Conservation (phyloP, 23 tunicate genomes). For the Halocynthia aurantium region DNA sequence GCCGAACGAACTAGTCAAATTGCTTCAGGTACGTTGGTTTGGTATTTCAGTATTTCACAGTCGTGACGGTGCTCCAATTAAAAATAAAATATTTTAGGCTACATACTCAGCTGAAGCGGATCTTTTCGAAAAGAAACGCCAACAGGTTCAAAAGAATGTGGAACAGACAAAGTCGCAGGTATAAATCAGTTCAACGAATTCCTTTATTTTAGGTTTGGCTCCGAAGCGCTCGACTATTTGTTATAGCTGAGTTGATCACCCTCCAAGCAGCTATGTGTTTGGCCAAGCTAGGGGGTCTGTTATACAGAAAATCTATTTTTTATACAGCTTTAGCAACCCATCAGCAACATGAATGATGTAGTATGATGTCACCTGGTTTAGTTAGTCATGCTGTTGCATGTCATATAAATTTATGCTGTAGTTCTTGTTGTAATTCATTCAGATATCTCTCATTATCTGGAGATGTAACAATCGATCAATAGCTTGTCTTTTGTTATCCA, state of each 20-base stretch:
- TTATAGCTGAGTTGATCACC: background rate
- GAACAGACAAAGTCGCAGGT: constrained; percentile 79
- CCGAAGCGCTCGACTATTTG: background rate
- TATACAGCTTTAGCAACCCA: too few species aligned
- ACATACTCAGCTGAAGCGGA: constrained; percentile 69
- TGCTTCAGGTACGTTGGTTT: constrained; percentile 7
- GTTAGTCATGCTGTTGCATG: too few species aligned
- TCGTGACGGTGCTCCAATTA: background rate
- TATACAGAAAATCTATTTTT: background rate
- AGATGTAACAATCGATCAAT: too few species aligned
- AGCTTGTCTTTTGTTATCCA: too few species aligned
- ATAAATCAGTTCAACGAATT: background rate
- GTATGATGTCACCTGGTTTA: too few species aligned
- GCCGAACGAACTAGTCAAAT: constrained; percentile 14
- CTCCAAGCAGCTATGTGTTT: background rate
- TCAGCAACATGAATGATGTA: too few species aligned
- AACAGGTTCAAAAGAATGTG: constrained; percentile 56
- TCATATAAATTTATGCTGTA: too few species aligned
- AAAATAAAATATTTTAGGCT: constrained; percentile 13
- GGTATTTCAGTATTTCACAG: background rate
- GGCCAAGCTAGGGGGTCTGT: background rate
- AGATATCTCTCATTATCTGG: too few species aligned
- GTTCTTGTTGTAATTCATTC: too few species aligned
- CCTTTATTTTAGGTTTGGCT: background rate
- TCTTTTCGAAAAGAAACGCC: constrained; percentile 52